Evolutionary conservation across 2,797 vertebrate species (phyloP).

Genomic region (Anomalospiza imberbis): DNA sequence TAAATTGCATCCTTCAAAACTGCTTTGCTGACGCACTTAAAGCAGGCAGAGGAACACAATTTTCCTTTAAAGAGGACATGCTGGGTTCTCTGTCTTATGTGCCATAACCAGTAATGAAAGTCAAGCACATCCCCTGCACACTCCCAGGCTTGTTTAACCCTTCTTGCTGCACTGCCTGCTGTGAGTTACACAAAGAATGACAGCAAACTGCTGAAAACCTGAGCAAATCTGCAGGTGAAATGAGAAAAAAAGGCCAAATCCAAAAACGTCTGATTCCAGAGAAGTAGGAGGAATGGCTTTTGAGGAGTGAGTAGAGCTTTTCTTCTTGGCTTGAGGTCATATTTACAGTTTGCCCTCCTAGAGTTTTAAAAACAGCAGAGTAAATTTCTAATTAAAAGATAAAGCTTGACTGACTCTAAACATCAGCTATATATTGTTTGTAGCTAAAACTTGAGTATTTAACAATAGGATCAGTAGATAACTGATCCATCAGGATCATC

Average conservation of each 20-base stretch:
- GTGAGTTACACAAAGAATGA: not conserved
- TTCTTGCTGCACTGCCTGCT: not conserved
- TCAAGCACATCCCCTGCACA: not conserved
- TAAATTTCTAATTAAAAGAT: not conserved
- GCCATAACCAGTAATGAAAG: slow-evolving; percentile 7
- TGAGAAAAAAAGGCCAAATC: not conserved
- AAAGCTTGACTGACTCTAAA: not conserved
- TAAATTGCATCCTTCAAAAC: slow-evolving; percentile 5
- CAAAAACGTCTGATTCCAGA: not conserved
- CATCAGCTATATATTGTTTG: not conserved
- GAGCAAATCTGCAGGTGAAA: not conserved
- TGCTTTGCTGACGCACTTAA: not conserved
- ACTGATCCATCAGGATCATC: not conserved
- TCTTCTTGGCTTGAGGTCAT: not conserved
- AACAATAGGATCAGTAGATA: too few relatives aligned
- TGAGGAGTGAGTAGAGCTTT: not conserved
- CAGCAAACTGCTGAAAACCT: not conserved
- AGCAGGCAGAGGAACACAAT: not conserved
- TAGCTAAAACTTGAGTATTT: not conserved
- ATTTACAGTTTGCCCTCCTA: not conserved
- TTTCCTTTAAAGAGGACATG: not conserved
- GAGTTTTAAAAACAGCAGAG: not conserved
- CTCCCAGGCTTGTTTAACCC: slow-evolving; percentile 1
- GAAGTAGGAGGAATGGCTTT: not conserved
- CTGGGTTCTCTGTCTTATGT: not conserved